Evolutionary conservation across 2,888 invertebrate species (phyloP).

Genomic region (Dryocosmus kuriphilus): DNA sequence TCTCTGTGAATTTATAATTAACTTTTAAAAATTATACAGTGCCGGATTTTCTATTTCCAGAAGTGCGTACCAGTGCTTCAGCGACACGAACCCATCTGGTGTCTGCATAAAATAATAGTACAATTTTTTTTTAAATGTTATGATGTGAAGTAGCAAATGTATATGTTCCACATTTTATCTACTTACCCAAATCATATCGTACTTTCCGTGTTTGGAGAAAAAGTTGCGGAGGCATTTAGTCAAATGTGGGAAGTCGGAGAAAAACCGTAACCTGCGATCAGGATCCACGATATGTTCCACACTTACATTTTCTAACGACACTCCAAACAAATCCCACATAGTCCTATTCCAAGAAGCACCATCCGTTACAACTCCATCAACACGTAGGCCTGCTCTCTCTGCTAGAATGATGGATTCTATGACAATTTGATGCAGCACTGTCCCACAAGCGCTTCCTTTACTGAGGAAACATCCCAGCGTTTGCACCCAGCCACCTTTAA

Average conservation of each 20-base stretch:
- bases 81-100: not conserved
- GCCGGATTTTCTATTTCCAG: constrained; percentile 10
- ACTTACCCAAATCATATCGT: not conserved
- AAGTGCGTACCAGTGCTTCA: constrained; percentile 42
- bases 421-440: constrained; percentile 56
- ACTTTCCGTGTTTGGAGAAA: not conserved
- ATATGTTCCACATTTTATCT: not conserved
- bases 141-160: not conserved
- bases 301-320: not conserved
- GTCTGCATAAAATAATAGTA: not conserved
- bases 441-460: constrained; percentile 57
- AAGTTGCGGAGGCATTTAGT: constrained; percentile 41
- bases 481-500: constrained; percentile 59
- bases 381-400: constrained; percentile 53
- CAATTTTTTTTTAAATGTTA: not conserved
- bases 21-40: constrained; percentile 16
- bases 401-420: constrained; percentile 60
- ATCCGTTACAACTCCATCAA: constrained; percentile 53
- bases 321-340: constrained; percentile 45
- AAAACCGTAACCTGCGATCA: constrained; percentile 43
- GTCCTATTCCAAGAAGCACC: constrained; percentile 55
- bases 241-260: constrained; percentile 48
- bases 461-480: constrained; percentile 60
- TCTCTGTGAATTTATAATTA: constrained; percentile 25
- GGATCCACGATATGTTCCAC: constrained; percentile 43